A percentile compares a stretch with the other conserved stretches of the same genome.
Evolutionary conservation across 2,888 invertebrate species (phyloP).

Genomic region (Rhagophthalmus giganteus): DNA sequence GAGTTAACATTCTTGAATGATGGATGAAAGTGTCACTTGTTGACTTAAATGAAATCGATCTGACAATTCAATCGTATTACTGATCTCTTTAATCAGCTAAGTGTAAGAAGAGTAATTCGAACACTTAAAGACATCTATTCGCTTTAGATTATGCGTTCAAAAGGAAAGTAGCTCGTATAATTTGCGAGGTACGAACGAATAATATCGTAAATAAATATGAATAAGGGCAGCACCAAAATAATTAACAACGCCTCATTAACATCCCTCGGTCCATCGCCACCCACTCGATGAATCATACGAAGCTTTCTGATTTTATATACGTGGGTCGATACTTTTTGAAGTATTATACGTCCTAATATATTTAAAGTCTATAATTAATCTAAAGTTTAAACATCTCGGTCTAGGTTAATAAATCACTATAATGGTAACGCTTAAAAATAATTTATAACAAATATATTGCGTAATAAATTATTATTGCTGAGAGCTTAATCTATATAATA

Average conservation of each 20-base stretch:
- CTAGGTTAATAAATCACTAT: too few species aligned
- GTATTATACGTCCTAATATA: background rate
- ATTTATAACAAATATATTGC: too few species aligned
- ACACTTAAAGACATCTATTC: background rate
- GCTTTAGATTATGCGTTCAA: background rate
- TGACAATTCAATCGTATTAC: background rate
- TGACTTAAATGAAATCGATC: background rate
- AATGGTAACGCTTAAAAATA: too few species aligned
- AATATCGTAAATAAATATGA: constrained; percentile 9
- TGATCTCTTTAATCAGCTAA: background rate
- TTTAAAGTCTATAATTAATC: background rate
- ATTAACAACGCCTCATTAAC: constrained; percentile 32
- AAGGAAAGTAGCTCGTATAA: constrained; percentile 6
- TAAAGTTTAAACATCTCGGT: too few species aligned
- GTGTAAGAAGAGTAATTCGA: background rate
- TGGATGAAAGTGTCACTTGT: background rate
- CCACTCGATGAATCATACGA: constrained; percentile 30
- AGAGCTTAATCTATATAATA: too few species aligned
- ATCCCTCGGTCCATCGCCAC: constrained; percentile 25
- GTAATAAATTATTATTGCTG: too few species aligned
- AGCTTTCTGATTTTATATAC: constrained; percentile 21
- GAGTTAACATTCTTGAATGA: background rate
- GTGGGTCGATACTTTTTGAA: constrained; percentile 9
- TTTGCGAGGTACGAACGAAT: constrained; percentile 24
- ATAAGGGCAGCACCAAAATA: constrained; percentile 19